Base-by-base conservation (phyloP, 2,113 vertebrate genomes). In the Phycodurus eques region DNA sequence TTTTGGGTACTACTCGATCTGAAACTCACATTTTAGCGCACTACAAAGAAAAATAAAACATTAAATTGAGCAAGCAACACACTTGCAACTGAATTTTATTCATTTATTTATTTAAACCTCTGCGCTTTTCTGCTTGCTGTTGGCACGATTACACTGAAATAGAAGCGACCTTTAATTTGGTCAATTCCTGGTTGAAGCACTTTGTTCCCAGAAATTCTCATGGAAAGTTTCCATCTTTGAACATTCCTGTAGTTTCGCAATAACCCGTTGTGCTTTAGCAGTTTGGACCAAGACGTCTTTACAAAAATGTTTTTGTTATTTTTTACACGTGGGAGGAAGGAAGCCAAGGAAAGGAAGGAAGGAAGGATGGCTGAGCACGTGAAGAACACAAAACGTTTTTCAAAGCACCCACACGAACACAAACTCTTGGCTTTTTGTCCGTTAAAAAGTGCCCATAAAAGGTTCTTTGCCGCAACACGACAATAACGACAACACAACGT, bases 371-470 rank as follows among this genome's bases (percentile, higher is more conserved):
- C 49, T 8, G 59, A 35, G 31, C 15, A 61, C 31, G 31, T 14
- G 14, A 15, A 61, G 31, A 61, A 61, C 59, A 60, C 31, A 61
- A 39, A 61, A 33, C 33, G 13, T 9, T 61, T 35, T 35, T 5
- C 56, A 59, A 7, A 59, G 22, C 22, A 59, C 12, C 56, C 59
- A 61, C 59, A 61, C 59, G 4, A 61, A 61, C 31, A 61, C 59
- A 61, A 61, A 33, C 15, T 17, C 31, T 61, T 61, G 59, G 27
- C 59, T 35, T 35, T 61, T 61, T 60, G 31, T 35, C 59, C 59
- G 17, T 61, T 33, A 59, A 61, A 60, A 60, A 61, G 59, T 61
- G 59, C 35, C 33, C 59, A 61, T 27, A 19, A 61, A 56, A 60
- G n/a, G 56, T 59, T 59, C 9, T 56, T 56, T 14, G 56, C 31